Base-by-base conservation (phyloP, 2,888 invertebrate species). In the Sarcophaga caerulescens region DNA sequence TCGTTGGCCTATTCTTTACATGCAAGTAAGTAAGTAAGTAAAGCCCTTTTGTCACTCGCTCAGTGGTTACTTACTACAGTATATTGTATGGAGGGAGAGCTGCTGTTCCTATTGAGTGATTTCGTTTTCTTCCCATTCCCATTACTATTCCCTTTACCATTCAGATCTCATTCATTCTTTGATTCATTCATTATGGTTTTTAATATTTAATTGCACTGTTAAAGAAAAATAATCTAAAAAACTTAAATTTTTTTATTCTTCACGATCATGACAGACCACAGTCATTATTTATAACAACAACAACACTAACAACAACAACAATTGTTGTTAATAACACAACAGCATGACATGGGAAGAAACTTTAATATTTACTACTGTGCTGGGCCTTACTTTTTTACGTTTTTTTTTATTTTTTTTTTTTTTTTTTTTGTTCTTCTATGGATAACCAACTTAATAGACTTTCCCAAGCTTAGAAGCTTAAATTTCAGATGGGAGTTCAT, bases 241-340 rank as follows among this genome's bases (percentile, higher is more conserved):
- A 81, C 74, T 75, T 84, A 78, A 84, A n/a, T n/a, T 84, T 81
- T 84, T 80, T 84, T 80, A 70, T 84, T 84, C 71, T 82, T 14
- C 52, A 68, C 66, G 71, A 71, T 82, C 71, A 77, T 82, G 82
- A 52, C 60, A 60, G 12, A 52, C 52, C 52, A 14, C 17, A 14
- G 52, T 17, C 52, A 52, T 52, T 52, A 75, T 63, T 75, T 52
- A 52, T 0, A 47, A 47, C 47, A 4, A 14, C 47, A 47, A 47
- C 0, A 47, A 52, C 3, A n/a, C n/a, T n/a, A 52, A 52, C 14
- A 52, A 52, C n/a, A 52, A 17, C 14, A 52, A 52, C 52, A 17
- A 17, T 45, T 23, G 23, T 25, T 52, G 52, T 52, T 69, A 69
- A 23, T 25, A 76, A 12, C 17, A 45, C n/a, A 76, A 12, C 52